These are phyloP conservation scores for Andricus grossulariae DNA, from an alignment of 1,140 invertebrate species.

Conservation along the genomic window DNA sequence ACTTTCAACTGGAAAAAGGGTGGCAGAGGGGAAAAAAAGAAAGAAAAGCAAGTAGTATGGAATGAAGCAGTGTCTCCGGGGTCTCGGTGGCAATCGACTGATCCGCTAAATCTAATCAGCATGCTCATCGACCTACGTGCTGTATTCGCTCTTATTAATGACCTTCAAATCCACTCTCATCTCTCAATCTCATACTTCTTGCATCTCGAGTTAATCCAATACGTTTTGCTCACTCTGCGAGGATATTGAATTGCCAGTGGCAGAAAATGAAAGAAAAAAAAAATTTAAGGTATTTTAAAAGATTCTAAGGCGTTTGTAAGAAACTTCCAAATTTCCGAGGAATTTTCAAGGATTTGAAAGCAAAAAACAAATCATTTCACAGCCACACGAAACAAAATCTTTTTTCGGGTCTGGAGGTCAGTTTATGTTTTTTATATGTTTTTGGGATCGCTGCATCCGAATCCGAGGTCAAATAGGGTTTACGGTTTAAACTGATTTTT, in stretches of 20 bases:
- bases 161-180: slow-evolving; percentile 67
- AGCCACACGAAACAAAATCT: too few species aligned
- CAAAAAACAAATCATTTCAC: too few species aligned
- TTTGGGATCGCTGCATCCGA: too few species aligned
- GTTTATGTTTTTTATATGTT: too few species aligned
- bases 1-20: slow-evolving; percentile 49
- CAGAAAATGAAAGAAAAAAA: too few species aligned
- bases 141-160: slow-evolving; percentile 65
- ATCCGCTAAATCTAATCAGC: slow-evolving; percentile 73
- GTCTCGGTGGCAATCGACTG: slow-evolving; percentile 62
- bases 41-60: slow-evolving; percentile 38
- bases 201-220: slow-evolving; percentile 56
- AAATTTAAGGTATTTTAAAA: too few species aligned
- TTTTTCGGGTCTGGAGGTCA: too few species aligned
- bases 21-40: slow-evolving; percentile 33
- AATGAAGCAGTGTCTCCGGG: slow-evolving; percentile 35
- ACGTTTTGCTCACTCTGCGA: slow-evolving; percentile 45
- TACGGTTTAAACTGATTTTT: too few species aligned
- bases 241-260: not conserved
- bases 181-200: slow-evolving; percentile 62
- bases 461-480: too few species aligned
- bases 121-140: slow-evolving; percentile 67
- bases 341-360: too few species aligned
- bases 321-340: too few species aligned
- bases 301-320: too few species aligned